A percentile compares a stretch with the other conserved stretches of the same genome.
phyloP scores from a whole-genome alignment of 1,140 invertebrate species.

The Lepidostoma basale region DNA sequence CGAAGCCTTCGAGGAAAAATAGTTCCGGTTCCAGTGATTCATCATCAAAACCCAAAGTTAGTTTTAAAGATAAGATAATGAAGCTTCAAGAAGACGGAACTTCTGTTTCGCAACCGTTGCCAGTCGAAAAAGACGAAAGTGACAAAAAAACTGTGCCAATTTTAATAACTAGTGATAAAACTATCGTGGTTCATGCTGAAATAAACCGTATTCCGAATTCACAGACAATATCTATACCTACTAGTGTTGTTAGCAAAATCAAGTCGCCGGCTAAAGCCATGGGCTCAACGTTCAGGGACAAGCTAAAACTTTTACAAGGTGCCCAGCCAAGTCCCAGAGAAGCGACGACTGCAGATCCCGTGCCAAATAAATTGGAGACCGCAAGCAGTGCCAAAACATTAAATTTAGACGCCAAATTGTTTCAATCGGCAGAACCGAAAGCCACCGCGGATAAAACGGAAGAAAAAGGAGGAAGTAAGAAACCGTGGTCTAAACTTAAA shows the following conservation, averaged over 20 bases:
- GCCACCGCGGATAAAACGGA: constrained; percentile 47
- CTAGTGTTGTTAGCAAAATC: constrained; percentile 60
- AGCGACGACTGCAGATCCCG: constrained; percentile 40
- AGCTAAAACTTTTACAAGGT: constrained; percentile 57
- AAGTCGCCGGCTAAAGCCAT: constrained; percentile 59
- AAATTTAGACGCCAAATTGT: constrained; percentile 50
- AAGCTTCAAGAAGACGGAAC: constrained; percentile 60
- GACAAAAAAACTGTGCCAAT: constrained; percentile 35
- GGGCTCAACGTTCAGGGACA: constrained; percentile 57
- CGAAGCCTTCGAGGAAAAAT: constrained; percentile 58
- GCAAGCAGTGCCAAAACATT: constrained; percentile 28
- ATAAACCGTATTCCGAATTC: constrained; percentile 14
- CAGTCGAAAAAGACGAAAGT: constrained; percentile 30
- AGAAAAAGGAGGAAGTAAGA: constrained; percentile 51
- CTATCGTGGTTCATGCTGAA: neutral
- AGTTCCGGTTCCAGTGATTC: constrained; percentile 60
- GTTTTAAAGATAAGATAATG: constrained; percentile 60
- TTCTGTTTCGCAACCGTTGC: constrained; percentile 54
- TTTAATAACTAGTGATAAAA: constrained; percentile 47
- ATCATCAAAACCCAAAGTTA: constrained; percentile 57
- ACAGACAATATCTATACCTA: constrained; percentile 59
- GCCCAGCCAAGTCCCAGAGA: constrained; percentile 49
- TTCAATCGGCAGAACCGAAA: constrained; percentile 47
- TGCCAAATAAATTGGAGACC: constrained; percentile 44
- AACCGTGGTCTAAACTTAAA: constrained; percentile 64